Conservation (phyloP, 2,797 vertebrate species). For the Phalanger gymnotis region DNA sequence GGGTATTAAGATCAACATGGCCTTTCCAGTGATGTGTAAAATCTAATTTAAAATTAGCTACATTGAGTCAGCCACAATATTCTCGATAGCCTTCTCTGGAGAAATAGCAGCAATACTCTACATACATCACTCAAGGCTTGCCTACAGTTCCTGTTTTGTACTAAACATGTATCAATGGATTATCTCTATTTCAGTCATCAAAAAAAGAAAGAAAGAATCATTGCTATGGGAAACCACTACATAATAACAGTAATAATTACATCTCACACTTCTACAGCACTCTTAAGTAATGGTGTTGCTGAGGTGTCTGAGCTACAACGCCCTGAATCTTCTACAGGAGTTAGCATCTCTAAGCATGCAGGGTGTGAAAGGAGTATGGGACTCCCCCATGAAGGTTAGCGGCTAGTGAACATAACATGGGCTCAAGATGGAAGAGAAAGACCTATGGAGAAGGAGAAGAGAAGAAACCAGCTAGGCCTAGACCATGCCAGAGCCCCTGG, state of each 20-base stretch:
- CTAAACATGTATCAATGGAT: neutral
- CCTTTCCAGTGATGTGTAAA: neutral
- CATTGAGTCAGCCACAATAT: constrained; percentile 2
- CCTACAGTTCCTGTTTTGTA: neutral
- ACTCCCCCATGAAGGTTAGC: neutral
- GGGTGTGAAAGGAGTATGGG: neutral
- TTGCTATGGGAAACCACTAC: neutral
- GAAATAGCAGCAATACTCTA: neutral
- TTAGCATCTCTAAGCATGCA: neutral
- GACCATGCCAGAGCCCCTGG: neutral
- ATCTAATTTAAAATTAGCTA: constrained; percentile 36
- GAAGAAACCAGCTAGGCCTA: neutral
- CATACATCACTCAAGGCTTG: neutral
- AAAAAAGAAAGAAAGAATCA: neutral
- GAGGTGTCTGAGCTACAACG: neutral
- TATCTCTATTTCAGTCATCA: neutral
- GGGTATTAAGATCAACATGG: neutral
- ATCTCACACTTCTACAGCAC: neutral
- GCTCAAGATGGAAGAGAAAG: neutral
- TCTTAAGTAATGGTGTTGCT: neutral
- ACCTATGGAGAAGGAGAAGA: neutral
- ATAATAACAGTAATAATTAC: neutral
- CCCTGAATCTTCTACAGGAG: neutral
- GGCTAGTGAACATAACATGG: neutral
- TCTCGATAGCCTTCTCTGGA: constrained; percentile 6